Percentiles rank a stretch among this genome's conserved stretches.
These are phyloP conservation scores for Willisornis vidua DNA, from an alignment of 2,113 vertebrate species.

Conservation along the genomic window DNA sequence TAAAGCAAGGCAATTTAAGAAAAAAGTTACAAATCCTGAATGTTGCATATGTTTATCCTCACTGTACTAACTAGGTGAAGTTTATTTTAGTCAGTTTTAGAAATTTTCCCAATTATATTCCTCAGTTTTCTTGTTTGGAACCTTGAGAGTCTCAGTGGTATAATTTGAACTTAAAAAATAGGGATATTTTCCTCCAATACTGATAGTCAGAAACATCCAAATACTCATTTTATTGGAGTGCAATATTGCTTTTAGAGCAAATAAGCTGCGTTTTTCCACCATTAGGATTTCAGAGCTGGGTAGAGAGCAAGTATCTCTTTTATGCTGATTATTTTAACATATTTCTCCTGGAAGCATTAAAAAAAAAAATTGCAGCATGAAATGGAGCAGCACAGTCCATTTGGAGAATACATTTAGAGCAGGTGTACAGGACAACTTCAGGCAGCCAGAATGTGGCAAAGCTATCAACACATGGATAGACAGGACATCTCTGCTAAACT, in stretches of 20 bases:
- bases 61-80: background rate
- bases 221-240: background rate
- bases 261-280: slow-evolving; percentile 43
- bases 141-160: slow-evolving; percentile 4
- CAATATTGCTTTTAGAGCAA: slow-evolving; percentile 21
- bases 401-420: slow-evolving; percentile 51
- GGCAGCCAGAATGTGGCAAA: background rate
- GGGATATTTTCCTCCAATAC: background rate
- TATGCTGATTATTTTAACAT: slow-evolving; percentile 64
- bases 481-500: background rate
- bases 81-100: slow-evolving; percentile 50
- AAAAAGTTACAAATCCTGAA: background rate
- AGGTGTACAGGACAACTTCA: slow-evolving; percentile 46
- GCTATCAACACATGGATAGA: background rate
- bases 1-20: slow-evolving; percentile 11
- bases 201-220: slow-evolving; percentile 19
- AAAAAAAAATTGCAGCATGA: background rate
- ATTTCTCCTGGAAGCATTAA: slow-evolving; percentile 30
- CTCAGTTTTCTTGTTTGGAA: slow-evolving; percentile 12
- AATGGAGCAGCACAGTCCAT: slow-evolving; percentile 10
- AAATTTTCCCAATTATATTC: slow-evolving; percentile 15
- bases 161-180: background rate
- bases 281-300: slow-evolving; percentile 33
- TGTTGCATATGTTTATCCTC: background rate
- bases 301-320: slow-evolving; percentile 51